Evolutionary conservation across 2,888 invertebrate genomes (phyloP).

Genomic region (Philopedon plagiatum): DNA sequence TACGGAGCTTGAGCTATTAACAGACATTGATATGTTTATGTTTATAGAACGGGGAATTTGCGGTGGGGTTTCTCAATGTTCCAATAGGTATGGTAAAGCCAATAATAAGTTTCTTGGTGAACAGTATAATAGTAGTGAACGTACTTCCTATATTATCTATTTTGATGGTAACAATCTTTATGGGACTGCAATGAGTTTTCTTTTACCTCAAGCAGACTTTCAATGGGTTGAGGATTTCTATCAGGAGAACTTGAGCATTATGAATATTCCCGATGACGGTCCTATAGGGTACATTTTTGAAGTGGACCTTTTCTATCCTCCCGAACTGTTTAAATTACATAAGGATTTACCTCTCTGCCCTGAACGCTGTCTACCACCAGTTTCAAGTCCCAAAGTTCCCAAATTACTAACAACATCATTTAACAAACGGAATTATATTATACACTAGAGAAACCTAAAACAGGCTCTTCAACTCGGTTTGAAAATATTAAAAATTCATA

Average conservation of each 20-base stretch:
- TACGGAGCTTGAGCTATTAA: slow-evolving; percentile 2
- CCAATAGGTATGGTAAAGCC: slow-evolving; percentile 18
- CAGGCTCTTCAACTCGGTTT: slow-evolving; percentile 11
- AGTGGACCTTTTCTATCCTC: slow-evolving; percentile 1
- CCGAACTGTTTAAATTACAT: slow-evolving; percentile 16
- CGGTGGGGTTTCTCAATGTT: slow-evolving; percentile 21
- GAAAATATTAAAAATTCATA: slow-evolving; percentile 19
- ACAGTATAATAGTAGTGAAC: too few species aligned
- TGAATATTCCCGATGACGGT: slow-evolving; percentile 25
- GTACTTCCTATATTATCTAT: slow-evolving; percentile 13
- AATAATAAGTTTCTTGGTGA: slow-evolving; percentile 13
- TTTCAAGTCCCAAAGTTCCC: slow-evolving; percentile 3
- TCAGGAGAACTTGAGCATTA: slow-evolving; percentile 30
- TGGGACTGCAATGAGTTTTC: slow-evolving; percentile 2
- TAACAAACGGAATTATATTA: slow-evolving; percentile 14
- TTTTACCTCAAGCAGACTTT: slow-evolving; percentile 1
- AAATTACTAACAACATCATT: slow-evolving; percentile 16
- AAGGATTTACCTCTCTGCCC: slow-evolving; percentile 21
- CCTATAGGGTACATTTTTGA: slow-evolving; percentile 7
- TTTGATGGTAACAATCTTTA: slow-evolving; percentile 22
- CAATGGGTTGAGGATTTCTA: background rate
- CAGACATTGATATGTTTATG: slow-evolving; percentile 5
- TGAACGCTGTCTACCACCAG: slow-evolving; percentile 21
- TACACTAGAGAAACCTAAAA: slow-evolving; percentile 27
- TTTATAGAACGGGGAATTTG: slow-evolving; percentile 17